phyloP scores from a whole-genome alignment of 2,797 vertebrate genomes.

The Hoplostethus mediterraneus region DNA sequence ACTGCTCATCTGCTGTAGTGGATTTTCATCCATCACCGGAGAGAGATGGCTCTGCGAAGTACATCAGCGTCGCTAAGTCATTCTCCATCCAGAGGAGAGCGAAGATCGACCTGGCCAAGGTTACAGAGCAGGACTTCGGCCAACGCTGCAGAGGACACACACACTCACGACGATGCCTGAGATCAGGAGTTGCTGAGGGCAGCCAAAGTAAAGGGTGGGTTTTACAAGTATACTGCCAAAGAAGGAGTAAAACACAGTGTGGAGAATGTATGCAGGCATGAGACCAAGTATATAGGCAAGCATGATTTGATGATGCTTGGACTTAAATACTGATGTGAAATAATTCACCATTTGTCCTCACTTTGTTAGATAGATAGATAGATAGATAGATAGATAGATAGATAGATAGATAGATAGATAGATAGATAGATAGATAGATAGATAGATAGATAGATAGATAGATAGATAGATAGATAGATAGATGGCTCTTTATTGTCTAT shows the following conservation, averaged over 20 bases:
- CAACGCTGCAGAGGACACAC: not conserved
- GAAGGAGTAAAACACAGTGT: not conserved
- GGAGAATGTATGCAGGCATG: not conserved
- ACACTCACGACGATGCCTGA: constrained; percentile 11
- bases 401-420: too few species aligned
- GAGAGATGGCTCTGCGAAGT: not conserved
- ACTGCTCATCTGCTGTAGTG: not conserved
- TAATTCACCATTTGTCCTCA: constrained; percentile 19
- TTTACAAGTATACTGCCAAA: not conserved
- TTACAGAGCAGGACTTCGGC: constrained; percentile 2
- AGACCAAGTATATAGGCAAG: constrained; percentile 9
- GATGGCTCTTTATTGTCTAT: too few species aligned
- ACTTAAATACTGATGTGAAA: constrained; percentile 5
- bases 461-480: too few species aligned
- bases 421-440: too few species aligned
- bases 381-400: too few species aligned
- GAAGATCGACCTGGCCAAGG: constrained; percentile 29
- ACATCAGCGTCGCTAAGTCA: not conserved
- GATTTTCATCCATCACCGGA: not conserved
- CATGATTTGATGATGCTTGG: constrained; percentile 14
- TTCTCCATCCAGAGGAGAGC: constrained; percentile 33
- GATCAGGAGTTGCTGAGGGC: constrained; percentile 33
- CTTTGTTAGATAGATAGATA: too few species aligned
- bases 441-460: too few species aligned
- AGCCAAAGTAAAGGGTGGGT: constrained; percentile 2